Percentiles rank a stretch among this genome's conserved stretches.
phyloP scores from a whole-genome alignment of 2,888 invertebrate species.

The Drosophila villosipedis region DNA sequence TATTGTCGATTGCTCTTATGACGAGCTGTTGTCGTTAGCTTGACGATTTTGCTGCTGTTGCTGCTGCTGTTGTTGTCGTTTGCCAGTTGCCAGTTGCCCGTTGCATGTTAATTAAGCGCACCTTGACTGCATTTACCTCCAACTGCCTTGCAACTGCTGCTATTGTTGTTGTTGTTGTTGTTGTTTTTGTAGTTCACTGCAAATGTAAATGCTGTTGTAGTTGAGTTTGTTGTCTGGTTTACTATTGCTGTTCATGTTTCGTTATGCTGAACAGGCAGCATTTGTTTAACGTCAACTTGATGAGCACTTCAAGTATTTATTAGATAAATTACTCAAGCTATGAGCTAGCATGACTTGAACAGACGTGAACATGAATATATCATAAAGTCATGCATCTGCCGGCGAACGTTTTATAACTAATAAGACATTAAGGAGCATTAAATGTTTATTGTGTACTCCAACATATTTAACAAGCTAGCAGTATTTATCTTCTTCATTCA shows the following conservation, averaged over 20 bases:
- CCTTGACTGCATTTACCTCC: conserved; percentile 74
- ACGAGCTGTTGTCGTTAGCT: neutral
- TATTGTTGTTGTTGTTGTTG: conserved; percentile 12
- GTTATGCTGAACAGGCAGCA: conserved; percentile 67
- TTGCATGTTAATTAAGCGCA: conserved; percentile 79
- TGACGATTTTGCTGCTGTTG: conserved; percentile 24
- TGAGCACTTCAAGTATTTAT: conserved; percentile 72
- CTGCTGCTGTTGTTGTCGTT: conserved; percentile 49
- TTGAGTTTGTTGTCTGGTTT: neutral
- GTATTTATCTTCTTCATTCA: neutral
- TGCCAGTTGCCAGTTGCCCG: conserved; percentile 63
- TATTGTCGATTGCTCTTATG: conserved; percentile 1
- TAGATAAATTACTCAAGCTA: conserved; percentile 59
- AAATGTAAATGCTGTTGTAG: conserved; percentile 45
- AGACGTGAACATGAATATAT: conserved; percentile 48
- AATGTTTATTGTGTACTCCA: neutral
- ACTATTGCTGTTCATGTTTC: conserved; percentile 33
- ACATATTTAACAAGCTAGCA: neutral
- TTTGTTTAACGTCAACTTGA: conserved; percentile 75
- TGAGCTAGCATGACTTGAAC: conserved; percentile 24
- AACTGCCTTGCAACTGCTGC: conserved; percentile 16
- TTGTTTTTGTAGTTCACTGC: conserved; percentile 38
- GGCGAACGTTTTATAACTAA: conserved; percentile 9
- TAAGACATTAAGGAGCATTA: neutral
- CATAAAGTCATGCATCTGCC: conserved; percentile 42